Base-by-base conservation (phyloP, 2,888 invertebrate species). In the Lasioglossum figueresi region DNA sequence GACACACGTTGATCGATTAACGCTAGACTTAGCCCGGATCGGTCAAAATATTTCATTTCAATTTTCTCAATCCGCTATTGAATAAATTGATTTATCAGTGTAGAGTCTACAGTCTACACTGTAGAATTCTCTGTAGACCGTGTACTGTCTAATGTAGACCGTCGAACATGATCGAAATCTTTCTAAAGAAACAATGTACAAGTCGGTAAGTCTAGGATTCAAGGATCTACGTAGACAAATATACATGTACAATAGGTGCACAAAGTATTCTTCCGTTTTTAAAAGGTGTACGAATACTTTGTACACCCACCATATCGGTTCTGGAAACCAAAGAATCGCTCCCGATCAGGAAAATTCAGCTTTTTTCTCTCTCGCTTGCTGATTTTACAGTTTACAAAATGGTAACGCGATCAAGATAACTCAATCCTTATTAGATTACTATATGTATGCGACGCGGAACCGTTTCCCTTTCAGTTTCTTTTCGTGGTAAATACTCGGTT, bases 171-270 rank as follows among this genome's bases (percentile, higher is more conserved):
- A 31, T 59, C 14, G 16, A 59, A 59, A 59, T 59, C 27, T 27
- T 4, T 16, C 6, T 16, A 52, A 59, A 19, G 34, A 66, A 34
- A 34, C 34, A 66, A 66, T 23, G 16, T 2, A 34, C 16, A 66
- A 34, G 66, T 66, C 31, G 66, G 8, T 31, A 8, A 19, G 19
- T 66, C 19, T 34, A 66, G 8, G 34, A 88, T 91, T 89, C 84
- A 87, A 91, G 87, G 88, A 88, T 86, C 91, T 91, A 88, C 88
- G 89, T 87, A 91, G 89, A 89, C 79, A 88, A 83, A 86, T 76
- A 10, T n/a, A n/a, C 52, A 23, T 8, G 52, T 23, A 8, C 23
- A 1, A 0, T 12, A 12, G 40, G 10, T 40, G 40, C 12, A 40
- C 40, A 40, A 40, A 40, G 40, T 40, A 40, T 40, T n/a, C n/a